Evolutionary conservation across 2,797 vertebrate genomes (phyloP), one percentile per base, ranked within the genome.

Genomic region (Rhinoraja longicauda): DNA sequence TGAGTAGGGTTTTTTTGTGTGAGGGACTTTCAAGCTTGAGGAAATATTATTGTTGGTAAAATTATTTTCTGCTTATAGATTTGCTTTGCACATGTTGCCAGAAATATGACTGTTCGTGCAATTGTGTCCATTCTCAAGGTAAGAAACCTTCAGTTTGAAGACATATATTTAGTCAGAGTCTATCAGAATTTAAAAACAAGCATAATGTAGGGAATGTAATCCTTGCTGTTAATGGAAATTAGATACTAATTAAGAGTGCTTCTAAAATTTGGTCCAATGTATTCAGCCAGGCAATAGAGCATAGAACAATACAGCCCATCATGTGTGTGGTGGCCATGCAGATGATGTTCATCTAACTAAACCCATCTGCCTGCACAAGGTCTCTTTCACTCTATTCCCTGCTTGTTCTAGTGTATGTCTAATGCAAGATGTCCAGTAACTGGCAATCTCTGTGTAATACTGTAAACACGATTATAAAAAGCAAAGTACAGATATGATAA

Each of bases 1-100:
- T 5, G 9, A 24, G 45, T 82, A 82, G 82, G 82, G 24, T 2
- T 10, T 29, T 53, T 82, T 57, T 57, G 12, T 1, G 0, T 24
- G 24, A 57, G 19, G 2, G 53, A 82, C 29, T 82, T 73, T 53
- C 21, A 57, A 53, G 4, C 9, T 82, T 57, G 79, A 45, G 17
- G 21, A 19, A 79, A 79, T 45, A 39, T 79, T 45, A 79, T 7
- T 21, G 78, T 45, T 45, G 21, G 79, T 45, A 79, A 79, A 36
- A 45, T 45, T n/a, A 12, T n/a, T 67, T 67, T 90, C 15, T 67
- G n/a, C 62, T 64, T n/a, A 39, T 29, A 90, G 86, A 67, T 19
- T 64, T 67, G 86, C 64, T 59, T 19, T 90, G 86, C 62, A 67
- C 64, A 36, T 90, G 62, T 36, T 90, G 86, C 53, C 59, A 90